phyloP scores from a whole-genome alignment of 2,797 vertebrate genomes.

The Coendou prehensilis region DNA sequence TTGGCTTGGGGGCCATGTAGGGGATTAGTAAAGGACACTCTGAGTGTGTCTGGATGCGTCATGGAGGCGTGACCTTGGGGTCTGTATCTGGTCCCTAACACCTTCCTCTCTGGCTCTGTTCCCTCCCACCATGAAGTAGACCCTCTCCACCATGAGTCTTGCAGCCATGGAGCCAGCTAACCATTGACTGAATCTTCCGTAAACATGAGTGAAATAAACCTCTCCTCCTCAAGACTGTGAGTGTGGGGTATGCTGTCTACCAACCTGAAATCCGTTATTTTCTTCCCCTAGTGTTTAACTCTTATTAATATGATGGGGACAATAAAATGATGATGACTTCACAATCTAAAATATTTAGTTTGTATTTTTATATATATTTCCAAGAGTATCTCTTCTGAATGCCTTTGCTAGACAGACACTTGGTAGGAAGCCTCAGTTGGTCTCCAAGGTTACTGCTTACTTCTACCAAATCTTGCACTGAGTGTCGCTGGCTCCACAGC shows the following conservation, averaged over 20 bases:
- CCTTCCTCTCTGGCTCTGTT: background rate
- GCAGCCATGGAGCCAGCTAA: background rate
- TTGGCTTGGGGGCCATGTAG: background rate
- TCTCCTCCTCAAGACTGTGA: background rate
- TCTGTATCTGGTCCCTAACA: background rate
- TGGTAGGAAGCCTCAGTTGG: background rate
- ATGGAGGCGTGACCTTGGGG: background rate
- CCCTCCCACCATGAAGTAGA: background rate
- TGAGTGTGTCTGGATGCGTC: background rate
- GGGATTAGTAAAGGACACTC: background rate
- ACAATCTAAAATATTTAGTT: background rate
- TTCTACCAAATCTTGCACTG: background rate
- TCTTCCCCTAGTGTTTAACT: background rate
- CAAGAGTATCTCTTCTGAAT: background rate
- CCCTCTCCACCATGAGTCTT: background rate
- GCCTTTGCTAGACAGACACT: background rate
- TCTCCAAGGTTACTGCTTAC: background rate
- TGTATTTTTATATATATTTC: background rate
- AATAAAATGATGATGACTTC: background rate
- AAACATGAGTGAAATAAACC: background rate
- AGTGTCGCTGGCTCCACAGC: background rate
- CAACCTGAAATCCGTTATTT: background rate
- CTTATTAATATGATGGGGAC: background rate
- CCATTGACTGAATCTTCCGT: background rate
- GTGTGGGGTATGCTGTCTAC: background rate